Base-by-base conservation (phyloP, 2,797 vertebrate genomes). In the Melanotaenia trifasciata region DNA sequence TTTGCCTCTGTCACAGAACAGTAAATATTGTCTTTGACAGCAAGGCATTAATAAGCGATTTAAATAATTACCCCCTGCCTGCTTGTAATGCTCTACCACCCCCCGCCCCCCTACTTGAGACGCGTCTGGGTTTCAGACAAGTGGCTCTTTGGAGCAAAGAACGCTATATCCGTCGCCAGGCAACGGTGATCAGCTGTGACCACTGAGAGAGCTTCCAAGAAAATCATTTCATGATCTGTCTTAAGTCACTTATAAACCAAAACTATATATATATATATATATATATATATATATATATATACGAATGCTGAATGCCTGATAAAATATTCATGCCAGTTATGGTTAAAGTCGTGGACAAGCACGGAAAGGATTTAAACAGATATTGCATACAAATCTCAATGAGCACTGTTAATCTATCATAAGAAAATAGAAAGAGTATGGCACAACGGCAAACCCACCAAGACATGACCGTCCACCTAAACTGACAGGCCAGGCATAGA, bases 141-240 rank as follows among this genome's bases (percentile, higher is more conserved):
- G 92, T 87, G 89, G 76, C 87, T 88, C 88, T 89, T 76, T 70
- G 58, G 64, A 71, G 60, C 12, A 24, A 47, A 60, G 70, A 74
- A 92, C 83, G 89, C 90, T 70, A 36, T 63, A 58, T 62, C 67
- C 70, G 86, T 92, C 59, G 74, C 92, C 75, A 81, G 74, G 91
- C 83, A 87, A 93, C 91, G 68, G 45, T 57, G 67, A 83, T 86
- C 76, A 3, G 32, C 51, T 45, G 64, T 26, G 24, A 67, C 53
- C 60, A 54, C 43, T 68, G 0, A 56, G 24, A 50, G 63, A 54
- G 53, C 8, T 24, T 22, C 59, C 57, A 1, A 61, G 43, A 30
- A 74, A 67, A 62, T 50, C 5, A 74, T 77, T 26, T 58, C 4
- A 67, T 20, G 20, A 50, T 24, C 57, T 4, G 38, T 66, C 14